Base-by-base conservation (phyloP, 1,140 invertebrate species). In the Asobara japonica region DNA sequence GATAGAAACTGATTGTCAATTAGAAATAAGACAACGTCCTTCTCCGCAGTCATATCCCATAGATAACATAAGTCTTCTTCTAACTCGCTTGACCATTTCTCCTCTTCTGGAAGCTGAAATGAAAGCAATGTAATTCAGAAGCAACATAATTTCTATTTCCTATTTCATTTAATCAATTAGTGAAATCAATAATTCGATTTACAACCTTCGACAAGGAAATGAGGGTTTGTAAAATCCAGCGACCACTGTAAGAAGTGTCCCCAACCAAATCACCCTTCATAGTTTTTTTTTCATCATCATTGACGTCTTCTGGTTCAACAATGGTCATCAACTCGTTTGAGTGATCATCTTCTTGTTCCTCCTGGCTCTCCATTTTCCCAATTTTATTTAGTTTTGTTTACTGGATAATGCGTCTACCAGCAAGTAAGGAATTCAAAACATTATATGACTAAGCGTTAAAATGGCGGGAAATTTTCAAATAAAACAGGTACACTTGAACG, bases 21-120 rank as follows among this genome's bases (percentile, higher is more conserved):
- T 3, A 94, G 84, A 79, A 91, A 91, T n/a, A 89, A 73, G 1
- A 91, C 91, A 2, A 94, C 90, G 78, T 94, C 93, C 77, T 89
- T 88, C 72, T 94, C 91, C 0, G 90, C 83, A 8, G 93, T 92
- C 91, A 94, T 94, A 75, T 95, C 93, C 94, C 93, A 95, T 0
- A 95, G 78, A 20, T 89, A 90, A 77, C 93, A 94, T 4, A 94
- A 83, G 72, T 94, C 90, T 13, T 89, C 88, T 88, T 94, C 93
- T 20, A 93, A 80, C 4, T 89, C 80, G 61, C 89, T 83, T 38
- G 87, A 85, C 80, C 87, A 86, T 45, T 87, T 76, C 76, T 89
- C 83, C 74, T 89, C 85, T 13, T 87, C 65, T 29, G 29, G 29
- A 27, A 83, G 60, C 85, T 87, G 18, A 16, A 72, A 36, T 51